Conservation (phyloP, 2,888 invertebrate genomes). For the Seira musarum region DNA sequence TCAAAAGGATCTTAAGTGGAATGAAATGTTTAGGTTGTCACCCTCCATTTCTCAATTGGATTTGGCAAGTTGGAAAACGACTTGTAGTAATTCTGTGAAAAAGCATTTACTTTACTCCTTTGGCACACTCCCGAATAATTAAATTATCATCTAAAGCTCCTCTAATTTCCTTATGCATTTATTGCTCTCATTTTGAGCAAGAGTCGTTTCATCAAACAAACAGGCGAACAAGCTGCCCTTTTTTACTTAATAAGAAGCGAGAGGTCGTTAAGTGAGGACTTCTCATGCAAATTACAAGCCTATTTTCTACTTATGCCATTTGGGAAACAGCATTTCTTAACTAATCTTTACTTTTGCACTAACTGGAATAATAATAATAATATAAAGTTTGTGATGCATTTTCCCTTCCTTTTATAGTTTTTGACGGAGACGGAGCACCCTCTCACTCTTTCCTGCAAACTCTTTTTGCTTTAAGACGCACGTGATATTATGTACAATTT, state of each 20-base stretch:
- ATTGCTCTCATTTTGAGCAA: constrained; percentile 22
- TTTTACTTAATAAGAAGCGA: too few species aligned
- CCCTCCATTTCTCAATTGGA: too few species aligned
- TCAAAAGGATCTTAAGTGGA: too few species aligned
- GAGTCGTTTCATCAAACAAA: constrained; percentile 38
- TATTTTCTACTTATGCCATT: background rate
- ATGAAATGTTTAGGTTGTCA: too few species aligned
- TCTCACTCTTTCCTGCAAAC: background rate
- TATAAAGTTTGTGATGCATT: background rate
- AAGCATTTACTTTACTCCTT: too few species aligned
- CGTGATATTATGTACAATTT: constrained; percentile 6
- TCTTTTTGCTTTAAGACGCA: constrained; percentile 6
- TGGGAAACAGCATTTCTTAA: background rate
- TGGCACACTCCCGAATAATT: too few species aligned
- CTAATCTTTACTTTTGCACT: constrained; percentile 15
- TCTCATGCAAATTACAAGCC: constrained; percentile 53
- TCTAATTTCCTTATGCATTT: constrained; percentile 64
- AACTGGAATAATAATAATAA: too few species aligned
- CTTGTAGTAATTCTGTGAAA: too few species aligned
- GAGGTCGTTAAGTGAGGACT: constrained; percentile 43
- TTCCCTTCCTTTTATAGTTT: constrained; percentile 1
- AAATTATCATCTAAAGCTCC: constrained; percentile 67
- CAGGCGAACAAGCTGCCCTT: constrained; percentile 4
- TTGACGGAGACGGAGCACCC: constrained; percentile 29
- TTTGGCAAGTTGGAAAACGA: too few species aligned